Evolutionary conservation across 2,888 invertebrate genomes (phyloP).

Genomic region (Agrotis exclamationis): DNA sequence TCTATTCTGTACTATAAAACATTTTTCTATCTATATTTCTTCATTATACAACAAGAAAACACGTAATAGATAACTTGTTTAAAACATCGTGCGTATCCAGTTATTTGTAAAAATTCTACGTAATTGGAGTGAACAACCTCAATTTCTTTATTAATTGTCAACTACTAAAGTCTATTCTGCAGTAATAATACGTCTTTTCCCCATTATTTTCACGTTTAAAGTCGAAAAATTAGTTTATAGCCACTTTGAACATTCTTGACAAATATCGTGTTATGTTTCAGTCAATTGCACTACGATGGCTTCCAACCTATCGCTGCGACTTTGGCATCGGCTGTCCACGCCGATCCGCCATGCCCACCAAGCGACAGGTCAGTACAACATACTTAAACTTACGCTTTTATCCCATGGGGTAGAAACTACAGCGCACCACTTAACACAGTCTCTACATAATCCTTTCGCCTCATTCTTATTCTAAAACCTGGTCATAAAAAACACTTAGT

Average conservation of each 20-base stretch:
- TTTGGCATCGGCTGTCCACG: slow-evolving; percentile 95
- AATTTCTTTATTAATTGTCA: not conserved
- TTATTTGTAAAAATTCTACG: not conserved
- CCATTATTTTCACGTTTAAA: not conserved
- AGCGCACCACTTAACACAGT: too few relatives aligned
- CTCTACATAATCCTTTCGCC: too few relatives aligned
- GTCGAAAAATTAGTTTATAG: not conserved
- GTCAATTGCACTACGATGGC: slow-evolving; percentile 99
- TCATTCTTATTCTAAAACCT: too few relatives aligned
- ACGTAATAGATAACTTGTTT: too few relatives aligned
- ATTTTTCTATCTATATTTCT: rapidly evolving
- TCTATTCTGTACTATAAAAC: not conserved
- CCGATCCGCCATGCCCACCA: slow-evolving; percentile 98
- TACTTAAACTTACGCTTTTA: too few relatives aligned
- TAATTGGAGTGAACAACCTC: slow-evolving; percentile 3
- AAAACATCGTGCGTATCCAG: not conserved
- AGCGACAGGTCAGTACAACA: slow-evolving; percentile 94
- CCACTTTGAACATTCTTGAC: not conserved
- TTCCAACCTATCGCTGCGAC: slow-evolving; percentile 97
- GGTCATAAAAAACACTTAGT: too few relatives aligned
- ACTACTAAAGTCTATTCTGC: not conserved
- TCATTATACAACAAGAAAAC: not conserved
- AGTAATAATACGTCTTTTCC: not conserved
- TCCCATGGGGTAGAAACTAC: too few relatives aligned
- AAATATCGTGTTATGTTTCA: slow-evolving; percentile 77